Conservation (phyloP, 1,140 invertebrate species). For the Heliconius hermathena region DNA sequence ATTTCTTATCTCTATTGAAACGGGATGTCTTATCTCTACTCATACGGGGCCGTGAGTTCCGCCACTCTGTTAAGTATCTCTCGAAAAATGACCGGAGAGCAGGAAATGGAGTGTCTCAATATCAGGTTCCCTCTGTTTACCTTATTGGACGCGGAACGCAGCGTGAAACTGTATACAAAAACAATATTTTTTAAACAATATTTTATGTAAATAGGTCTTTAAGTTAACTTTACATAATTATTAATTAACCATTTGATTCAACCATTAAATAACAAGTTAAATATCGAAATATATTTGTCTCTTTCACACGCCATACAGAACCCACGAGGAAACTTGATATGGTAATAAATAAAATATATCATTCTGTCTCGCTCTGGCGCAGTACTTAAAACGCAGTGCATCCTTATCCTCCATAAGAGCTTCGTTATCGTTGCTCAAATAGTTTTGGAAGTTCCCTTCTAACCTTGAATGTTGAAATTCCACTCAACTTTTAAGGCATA, state of each 20-base stretch:
- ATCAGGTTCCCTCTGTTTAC: too few species aligned
- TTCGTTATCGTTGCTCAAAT: constrained; percentile 74
- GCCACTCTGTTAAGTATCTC: too few species aligned
- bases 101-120: too few species aligned
- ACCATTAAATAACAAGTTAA: neutral
- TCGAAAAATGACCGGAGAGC: too few species aligned
- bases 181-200: too few species aligned
- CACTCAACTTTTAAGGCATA: constrained; percentile 46
- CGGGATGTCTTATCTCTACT: too few species aligned
- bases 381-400: neutral
- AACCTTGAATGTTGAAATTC: constrained; percentile 75
- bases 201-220: neutral
- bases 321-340: constrained; percentile 67
- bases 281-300: constrained; percentile 53
- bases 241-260: neutral
- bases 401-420: constrained; percentile 50
- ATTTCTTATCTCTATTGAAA: too few species aligned
- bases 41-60: too few species aligned
- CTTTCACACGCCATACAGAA: constrained; percentile 53
- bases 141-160: too few species aligned
- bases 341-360: constrained; percentile 75
- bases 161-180: too few species aligned
- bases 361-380: constrained; percentile 44
- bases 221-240: neutral
- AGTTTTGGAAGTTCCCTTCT: constrained; percentile 72